Base-by-base conservation (phyloP, 2,888 invertebrate species). In the Omphaloscelis lunosa region DNA sequence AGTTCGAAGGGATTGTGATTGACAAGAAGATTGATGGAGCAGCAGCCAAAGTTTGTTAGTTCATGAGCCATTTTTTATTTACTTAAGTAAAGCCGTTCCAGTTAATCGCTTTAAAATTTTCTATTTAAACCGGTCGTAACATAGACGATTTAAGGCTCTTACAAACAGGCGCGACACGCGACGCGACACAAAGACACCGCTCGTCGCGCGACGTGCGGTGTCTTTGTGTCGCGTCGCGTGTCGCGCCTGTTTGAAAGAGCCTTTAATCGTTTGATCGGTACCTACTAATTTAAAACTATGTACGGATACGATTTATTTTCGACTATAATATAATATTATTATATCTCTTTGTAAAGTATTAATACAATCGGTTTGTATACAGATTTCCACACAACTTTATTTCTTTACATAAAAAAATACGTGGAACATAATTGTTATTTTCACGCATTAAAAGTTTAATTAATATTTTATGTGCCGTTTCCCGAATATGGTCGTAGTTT, bases 391-490 rank as follows among this genome's bases (percentile, higher is more conserved):
- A 39, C 23, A 11, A 53, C 59, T 56, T 65, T 45, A 65, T 53
- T 53, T 61, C 11, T 77, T 53, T 59, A 66, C 63, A 66, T 48
- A 15, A 65, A 69, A 45, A 79, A 66, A 79, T 45, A 66, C 7
- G 15, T 9, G 39, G 12, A 80, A 73, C 71, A 74, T 62, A 45
- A 45, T 4, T 15, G 8, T 2, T 51, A 72, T 85, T 77, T 77
- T 68, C 56, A 65, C 65, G 48, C 63, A 82, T 82, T 82, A 68
- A 86, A 86, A 84, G 56, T 82, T 86, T 73, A 84, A 86, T 84
- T 86, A 84, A 78, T 86, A 82, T 83, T 84, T 86, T 84, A 84
- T 68, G 79, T 78, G 82, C 83, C 67, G 69, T 77, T 87, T 87
- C 77, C 65, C 66, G 75, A 77, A 80, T 82, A 80, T 76, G 76